Base-by-base conservation (phyloP, 2,797 vertebrate species). In the Etheostoma perlongum region DNA sequence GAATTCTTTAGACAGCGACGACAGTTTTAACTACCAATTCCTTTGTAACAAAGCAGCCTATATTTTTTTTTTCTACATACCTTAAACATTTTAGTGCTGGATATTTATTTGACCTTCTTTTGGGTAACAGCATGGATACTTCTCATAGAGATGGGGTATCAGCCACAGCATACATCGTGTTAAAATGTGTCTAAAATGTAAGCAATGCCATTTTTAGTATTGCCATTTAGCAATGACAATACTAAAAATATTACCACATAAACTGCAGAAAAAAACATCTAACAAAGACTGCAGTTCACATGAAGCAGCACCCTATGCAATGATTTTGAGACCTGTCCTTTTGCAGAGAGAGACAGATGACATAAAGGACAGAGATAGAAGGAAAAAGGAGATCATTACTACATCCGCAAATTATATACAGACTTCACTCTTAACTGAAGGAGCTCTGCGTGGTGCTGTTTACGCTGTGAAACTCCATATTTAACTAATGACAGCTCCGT, bases 401-500 rank as follows among this genome's bases (percentile, higher is more conserved):
- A 44, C 71, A 57, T 71, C 72, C 49, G 49, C 51, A 82, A 89
- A 90, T 93, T 90, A 89, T 51, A 90, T 46, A 75, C 68, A 78
- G 75, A 54, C 79, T 57, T 83, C 67, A 69, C 23, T 63, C 52
- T 72, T 12, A 67, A 74, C 27, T 82, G 79, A 76, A 55, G 54
- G 57, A 57, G 68, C 67, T 80, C 79, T 62, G n/a, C 70, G 40
- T 62, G 74, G 52, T 64, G 78, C 72, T 86, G 85, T 91, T 92
- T 85, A 85, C 85, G 64, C 80, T 53, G 75, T 67, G 36, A 72
- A 88, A 84, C 81, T 83, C 82, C 73, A 83, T 74, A 91, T 92
- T 90, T 87, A 72, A 77, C 79, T 86, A 90, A 93, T 90, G 80
- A 91, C 85, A 88, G 86, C 80, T 80, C 70, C 53, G 27, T 65